Evolutionary conservation across 2,113 vertebrate species (phyloP).

Genomic region (Zosterops borbonicus): DNA sequence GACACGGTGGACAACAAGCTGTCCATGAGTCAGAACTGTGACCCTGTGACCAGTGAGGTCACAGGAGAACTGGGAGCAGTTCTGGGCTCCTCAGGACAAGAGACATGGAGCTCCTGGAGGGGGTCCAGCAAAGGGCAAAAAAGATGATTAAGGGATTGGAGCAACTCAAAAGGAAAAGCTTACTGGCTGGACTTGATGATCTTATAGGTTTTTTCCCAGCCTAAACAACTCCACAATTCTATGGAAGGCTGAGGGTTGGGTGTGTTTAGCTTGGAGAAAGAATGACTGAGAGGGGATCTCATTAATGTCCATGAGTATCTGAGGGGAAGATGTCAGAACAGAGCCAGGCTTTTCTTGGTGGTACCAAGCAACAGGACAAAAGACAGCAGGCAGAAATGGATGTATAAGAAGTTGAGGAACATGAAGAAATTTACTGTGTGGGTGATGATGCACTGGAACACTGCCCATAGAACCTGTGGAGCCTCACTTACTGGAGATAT

Average conservation of each 20-base stretch:
- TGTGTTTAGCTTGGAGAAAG: neutral
- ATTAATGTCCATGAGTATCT: neutral
- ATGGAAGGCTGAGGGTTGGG: neutral
- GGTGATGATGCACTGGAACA: neutral
- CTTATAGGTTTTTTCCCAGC: neutral
- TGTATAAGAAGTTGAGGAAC: neutral
- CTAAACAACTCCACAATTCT: neutral
- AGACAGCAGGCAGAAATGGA: neutral
- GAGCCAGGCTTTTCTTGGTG: neutral
- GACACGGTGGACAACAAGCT: neutral
- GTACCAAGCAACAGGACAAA: neutral
- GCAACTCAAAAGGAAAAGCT: neutral
- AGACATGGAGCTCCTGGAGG: neutral
- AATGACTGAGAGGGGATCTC: neutral
- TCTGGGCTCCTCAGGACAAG: neutral
- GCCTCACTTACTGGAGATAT: neutral
- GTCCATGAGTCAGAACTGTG: neutral
- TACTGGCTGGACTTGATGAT: neutral
- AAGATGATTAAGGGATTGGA: neutral
- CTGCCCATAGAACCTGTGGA: neutral
- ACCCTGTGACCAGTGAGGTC: neutral
- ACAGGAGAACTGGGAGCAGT: neutral
- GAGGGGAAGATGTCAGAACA: neutral
- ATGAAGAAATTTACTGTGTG: neutral
- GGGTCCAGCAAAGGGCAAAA: neutral